Evolutionary conservation across 1,140 invertebrate species (phyloP).

Genomic region (Drosophila trapezifrons): DNA sequence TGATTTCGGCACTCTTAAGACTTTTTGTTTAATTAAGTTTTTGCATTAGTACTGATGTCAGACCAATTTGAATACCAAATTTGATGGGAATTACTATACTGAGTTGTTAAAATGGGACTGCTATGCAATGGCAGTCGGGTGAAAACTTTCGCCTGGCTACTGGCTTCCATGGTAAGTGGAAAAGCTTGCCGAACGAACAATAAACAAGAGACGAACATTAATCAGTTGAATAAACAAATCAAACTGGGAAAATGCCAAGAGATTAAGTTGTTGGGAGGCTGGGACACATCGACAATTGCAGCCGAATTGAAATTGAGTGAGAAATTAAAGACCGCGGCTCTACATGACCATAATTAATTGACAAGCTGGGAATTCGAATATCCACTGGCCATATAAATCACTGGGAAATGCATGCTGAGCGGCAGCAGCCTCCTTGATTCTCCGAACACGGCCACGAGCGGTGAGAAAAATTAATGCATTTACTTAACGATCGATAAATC

Average conservation of each 20-base stretch:
- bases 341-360: conserved; percentile 70
- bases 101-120: conserved; percentile 19
- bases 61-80: conserved; percentile 35
- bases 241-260: conserved; percentile 12
- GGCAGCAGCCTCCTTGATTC: conserved; percentile 14
- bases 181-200: conserved; percentile 23
- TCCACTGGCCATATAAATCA: conserved; percentile 51
- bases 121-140: conserved; percentile 25
- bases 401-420: conserved; percentile 39
- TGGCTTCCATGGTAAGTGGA: conserved; percentile 16
- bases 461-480: conserved; percentile 68
- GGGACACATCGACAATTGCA: conserved; percentile 42
- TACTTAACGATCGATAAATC: conserved; percentile 72
- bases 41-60: conserved; percentile 31
- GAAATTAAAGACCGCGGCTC: conserved; percentile 51
- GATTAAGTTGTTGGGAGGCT: conserved; percentile 38
- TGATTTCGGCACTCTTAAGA: conserved; percentile 24
- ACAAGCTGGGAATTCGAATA: conserved; percentile 46
- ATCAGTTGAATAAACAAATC: conserved; percentile 67
- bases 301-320: conserved; percentile 57
- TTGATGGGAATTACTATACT: conserved; percentile 9
- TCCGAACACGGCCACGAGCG: conserved; percentile 34
- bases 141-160: conserved; percentile 26
- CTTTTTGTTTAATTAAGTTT: conserved; percentile 32
- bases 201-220: conserved; percentile 54